Evolutionary conservation across 2,888 invertebrate genomes (phyloP), one percentile per base, ranked within the genome.

Genomic region (Nipponacmea schrenckii): DNA sequence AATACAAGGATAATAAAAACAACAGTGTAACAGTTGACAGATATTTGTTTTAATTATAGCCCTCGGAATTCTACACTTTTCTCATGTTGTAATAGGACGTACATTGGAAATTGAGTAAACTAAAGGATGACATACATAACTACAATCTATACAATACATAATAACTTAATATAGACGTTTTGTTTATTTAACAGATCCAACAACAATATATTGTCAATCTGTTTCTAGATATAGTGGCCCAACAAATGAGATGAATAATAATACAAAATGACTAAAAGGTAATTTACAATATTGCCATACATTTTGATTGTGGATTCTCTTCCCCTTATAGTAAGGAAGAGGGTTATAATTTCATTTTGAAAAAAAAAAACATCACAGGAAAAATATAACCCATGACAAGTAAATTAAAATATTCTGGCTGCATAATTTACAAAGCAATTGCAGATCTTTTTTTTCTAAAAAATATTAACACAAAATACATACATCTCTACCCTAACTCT

Each of bases 221-320:
- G 62, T 45, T 44, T 63, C 39, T 39, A 39, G 39, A 39, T 39
- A 39, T 39, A 39, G 39, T 39, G 63, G 62, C 62, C 56, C 70
- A 65, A 70, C 65, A 65, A 46, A 50, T 64, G 65, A 70, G 62
- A 70, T 70, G 70, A 70, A 66, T 65, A 70, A 31, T 39, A 67
- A 64, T 69, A 69, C 50, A 69, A 69, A 69, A 69, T 69, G 70
- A 70, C 70, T 70, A 66, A 70, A 64, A 70, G 65, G 65, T 70
- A 70, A 14, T 24, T 50, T 70, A 70, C 70, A 70, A 70, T 70
- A 70, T 70, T 70, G 70, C 70, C 70, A 66, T 70, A 70, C 65
- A 70, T 70, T 70, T 70, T 70, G 70, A 70, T 70, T 70, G 70
- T 70, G 56, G 24, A 56, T 56, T 24, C 7, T 20, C 56, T 56